Percentiles rank a stretch among this genome's conserved stretches.
Evolutionary conservation across 2,113 vertebrate genomes (phyloP).

Genomic region (Romanogobio albipinnatus): DNA sequence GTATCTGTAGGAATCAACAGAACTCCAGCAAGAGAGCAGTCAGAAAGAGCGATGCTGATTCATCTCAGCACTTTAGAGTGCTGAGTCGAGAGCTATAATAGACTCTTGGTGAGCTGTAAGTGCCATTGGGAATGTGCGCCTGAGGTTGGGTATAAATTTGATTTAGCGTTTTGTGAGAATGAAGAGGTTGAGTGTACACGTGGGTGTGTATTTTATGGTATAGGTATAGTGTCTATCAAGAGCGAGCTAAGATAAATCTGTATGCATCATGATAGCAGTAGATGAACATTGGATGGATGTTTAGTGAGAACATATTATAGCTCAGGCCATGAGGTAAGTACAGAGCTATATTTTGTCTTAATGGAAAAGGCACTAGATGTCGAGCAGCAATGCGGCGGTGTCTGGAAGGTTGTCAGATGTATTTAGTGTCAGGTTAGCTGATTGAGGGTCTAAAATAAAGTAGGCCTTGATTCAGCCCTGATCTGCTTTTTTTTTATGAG

Average conservation of each 20-base stretch:
- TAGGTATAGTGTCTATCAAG: slow-evolving; percentile 9
- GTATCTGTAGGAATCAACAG: slow-evolving; percentile 4
- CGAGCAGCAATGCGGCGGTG: background rate
- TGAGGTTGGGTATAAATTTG: slow-evolving; percentile 7
- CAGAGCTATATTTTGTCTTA: slow-evolving; percentile 33
- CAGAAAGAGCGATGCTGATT: slow-evolving; percentile 27
- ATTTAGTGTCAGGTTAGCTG: slow-evolving; percentile 22
- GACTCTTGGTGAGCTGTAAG: slow-evolving; percentile 2
- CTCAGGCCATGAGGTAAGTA: slow-evolving; percentile 23
- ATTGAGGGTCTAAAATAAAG: background rate
- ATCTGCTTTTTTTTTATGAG: slow-evolving; percentile 25
- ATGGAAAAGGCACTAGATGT: slow-evolving; percentile 21
- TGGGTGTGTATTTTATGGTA: slow-evolving; percentile 11
- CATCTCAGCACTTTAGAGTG: slow-evolving; percentile 16
- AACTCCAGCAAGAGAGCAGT: background rate
- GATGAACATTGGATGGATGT: slow-evolving; percentile 21
- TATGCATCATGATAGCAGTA: slow-evolving; percentile 7
- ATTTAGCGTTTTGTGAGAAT: slow-evolving; percentile 21
- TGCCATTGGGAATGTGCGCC: background rate
- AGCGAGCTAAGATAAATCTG: slow-evolving; percentile 2
- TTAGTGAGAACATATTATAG: slow-evolving; percentile 27
- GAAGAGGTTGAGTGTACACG: slow-evolving; percentile 11
- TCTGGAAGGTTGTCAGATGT: slow-evolving; percentile 27
- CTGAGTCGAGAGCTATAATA: slow-evolving; percentile 16
- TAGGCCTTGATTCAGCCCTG: background rate